phyloP scores from a whole-genome alignment of 2,113 vertebrate species.

The Carassius auratus region DNA sequence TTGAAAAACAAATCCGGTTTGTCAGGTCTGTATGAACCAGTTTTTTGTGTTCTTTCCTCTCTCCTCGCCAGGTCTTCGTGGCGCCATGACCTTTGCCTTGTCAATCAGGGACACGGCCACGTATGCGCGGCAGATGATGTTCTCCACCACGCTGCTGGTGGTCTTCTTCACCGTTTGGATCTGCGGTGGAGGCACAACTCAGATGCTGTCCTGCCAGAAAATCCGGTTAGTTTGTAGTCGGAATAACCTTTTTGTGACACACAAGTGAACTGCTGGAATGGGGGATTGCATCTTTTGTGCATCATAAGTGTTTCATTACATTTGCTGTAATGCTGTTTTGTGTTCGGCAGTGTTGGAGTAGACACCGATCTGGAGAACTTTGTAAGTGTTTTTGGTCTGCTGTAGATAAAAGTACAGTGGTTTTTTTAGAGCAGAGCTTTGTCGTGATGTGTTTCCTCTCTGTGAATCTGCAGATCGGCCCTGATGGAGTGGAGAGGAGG shows the following conservation, averaged over 20 bases:
- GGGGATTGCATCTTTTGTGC: neutral
- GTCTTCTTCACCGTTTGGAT: constrained; percentile 99
- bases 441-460: constrained; percentile 8
- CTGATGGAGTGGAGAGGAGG: constrained; percentile 85
- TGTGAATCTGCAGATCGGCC: constrained; percentile 70
- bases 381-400: constrained; percentile 73
- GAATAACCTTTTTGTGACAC: neutral
- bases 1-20: too few species aligned
- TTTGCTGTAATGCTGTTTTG: neutral
- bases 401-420: neutral
- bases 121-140: constrained; percentile 76
- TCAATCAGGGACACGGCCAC: constrained; percentile 96
- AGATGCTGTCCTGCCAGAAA: constrained; percentile 93
- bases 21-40: neutral
- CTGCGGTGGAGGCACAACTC: constrained; percentile 93
- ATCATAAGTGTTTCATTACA: neutral
- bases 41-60: neutral
- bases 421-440: neutral
- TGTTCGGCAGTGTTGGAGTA: constrained; percentile 86
- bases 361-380: constrained; percentile 91
- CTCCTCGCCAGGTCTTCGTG: constrained; percentile 83
- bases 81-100: constrained; percentile 96
- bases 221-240: constrained; percentile 79
- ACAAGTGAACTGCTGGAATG: neutral
- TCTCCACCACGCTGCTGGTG: constrained; percentile 93